phyloP scores from a whole-genome alignment of 2,888 invertebrate genomes.

The Tetragnatha montana region DNA sequence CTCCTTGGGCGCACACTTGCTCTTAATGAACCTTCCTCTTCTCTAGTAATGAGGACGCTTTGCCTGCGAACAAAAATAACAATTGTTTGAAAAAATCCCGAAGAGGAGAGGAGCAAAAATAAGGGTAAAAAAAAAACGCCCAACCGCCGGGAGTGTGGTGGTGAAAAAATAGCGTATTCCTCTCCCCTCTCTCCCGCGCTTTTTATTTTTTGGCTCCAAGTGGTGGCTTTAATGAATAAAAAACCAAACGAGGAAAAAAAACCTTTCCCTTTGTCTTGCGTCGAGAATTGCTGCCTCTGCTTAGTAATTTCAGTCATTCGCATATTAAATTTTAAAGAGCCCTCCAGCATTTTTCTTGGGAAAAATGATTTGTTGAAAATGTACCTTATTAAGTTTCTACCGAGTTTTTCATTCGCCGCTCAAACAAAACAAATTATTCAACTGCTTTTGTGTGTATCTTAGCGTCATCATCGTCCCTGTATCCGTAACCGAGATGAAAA shows the following conservation, averaged over 20 bases:
- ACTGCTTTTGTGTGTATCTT: conserved; percentile 64
- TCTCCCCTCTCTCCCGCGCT: neutral
- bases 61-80: conserved; percentile 70
- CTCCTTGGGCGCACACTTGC: conserved; percentile 53
- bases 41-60: conserved; percentile 69
- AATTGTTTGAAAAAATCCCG: conserved; percentile 61
- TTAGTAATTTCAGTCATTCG: conserved; percentile 71
- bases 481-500: conserved; percentile 68
- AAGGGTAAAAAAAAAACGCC: conserved; percentile 41
- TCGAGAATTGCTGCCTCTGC: conserved; percentile 55
- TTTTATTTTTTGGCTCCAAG: conserved; percentile 62
- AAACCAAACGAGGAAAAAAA: conserved; percentile 59
- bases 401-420: conserved; percentile 68
- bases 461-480: conserved; percentile 62
- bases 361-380: conserved; percentile 71
- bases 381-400: conserved; percentile 71
- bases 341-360: conserved; percentile 64
- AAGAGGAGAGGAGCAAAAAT: conserved; percentile 6
- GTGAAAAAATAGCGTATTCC: conserved; percentile 38
- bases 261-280: conserved; percentile 65
- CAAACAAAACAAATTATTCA: conserved; percentile 71
- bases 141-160: conserved; percentile 62
- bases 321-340: conserved; percentile 72
- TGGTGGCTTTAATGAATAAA: conserved; percentile 71
- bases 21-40: conserved; percentile 70